phyloP scores from a whole-genome alignment of 2,888 invertebrate genomes.

The Tipula vernalis region DNA sequence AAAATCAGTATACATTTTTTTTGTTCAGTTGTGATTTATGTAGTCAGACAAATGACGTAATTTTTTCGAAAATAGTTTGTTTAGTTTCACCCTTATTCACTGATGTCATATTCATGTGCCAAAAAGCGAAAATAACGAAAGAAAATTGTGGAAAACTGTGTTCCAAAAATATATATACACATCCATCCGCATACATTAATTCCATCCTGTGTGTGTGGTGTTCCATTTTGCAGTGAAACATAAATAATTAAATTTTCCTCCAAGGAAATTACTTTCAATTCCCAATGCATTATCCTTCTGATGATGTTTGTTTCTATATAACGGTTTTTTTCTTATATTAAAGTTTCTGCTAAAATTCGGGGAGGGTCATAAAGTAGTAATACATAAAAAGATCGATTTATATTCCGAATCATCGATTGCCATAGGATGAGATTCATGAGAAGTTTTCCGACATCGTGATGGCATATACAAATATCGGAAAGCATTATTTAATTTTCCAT shows the following conservation, averaged over 20 bases:
- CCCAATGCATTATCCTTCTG: neutral
- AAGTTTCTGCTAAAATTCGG: neutral
- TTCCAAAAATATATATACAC: neutral
- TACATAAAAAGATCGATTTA: neutral
- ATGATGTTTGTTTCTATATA: neutral
- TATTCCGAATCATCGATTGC: neutral
- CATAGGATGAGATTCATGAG: neutral
- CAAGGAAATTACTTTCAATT: neutral
- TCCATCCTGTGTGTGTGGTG: neutral
- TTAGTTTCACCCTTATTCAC: neutral
- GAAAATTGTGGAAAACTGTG: neutral
- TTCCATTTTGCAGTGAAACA: neutral
- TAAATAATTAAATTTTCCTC: neutral
- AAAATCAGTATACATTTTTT: neutral
- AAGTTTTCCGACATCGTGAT: neutral
- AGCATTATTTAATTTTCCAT: neutral
- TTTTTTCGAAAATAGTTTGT: neutral
- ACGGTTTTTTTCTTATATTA: neutral
- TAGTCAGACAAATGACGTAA: neutral
- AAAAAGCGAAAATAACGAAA: neutral
- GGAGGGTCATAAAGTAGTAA: neutral
- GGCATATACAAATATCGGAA: neutral
- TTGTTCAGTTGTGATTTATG: neutral
- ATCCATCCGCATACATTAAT: neutral
- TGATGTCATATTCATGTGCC: neutral